A percentile compares a stretch with the other conserved stretches of the same genome.
Conservation (phyloP, 2,888 invertebrate species). For the Rhingia campestris region DNA sequence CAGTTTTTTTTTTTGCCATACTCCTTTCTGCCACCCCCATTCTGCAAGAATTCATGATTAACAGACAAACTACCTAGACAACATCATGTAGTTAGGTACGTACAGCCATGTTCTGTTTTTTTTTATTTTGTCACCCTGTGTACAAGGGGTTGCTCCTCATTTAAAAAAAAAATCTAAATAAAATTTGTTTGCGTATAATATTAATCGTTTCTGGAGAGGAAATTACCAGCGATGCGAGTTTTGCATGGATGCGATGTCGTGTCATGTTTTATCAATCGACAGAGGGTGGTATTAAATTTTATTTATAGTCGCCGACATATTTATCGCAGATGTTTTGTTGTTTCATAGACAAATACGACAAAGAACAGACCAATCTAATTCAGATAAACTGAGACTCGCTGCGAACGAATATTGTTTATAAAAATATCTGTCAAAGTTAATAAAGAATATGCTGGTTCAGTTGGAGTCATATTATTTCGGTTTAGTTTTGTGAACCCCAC, state of each 20-base stretch:
- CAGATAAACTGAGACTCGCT: constrained; percentile 52
- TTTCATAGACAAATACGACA: constrained; percentile 21
- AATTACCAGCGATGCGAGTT: neutral
- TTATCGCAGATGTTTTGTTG: constrained; percentile 69
- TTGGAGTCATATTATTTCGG: neutral
- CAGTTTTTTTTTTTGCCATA: neutral
- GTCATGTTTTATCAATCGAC: constrained; percentile 50
- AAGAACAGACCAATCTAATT: constrained; percentile 4
- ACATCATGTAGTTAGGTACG: neutral
- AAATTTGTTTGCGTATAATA: constrained; percentile 57
- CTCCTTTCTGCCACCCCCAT: neutral
- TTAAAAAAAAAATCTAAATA: neutral
- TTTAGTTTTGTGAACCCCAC: neutral
- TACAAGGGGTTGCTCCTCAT: constrained; percentile 48
- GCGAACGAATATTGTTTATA: constrained; percentile 49
- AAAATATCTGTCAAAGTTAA: constrained; percentile 48
- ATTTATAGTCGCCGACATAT: constrained; percentile 71
- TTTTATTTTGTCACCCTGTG: constrained; percentile 17
- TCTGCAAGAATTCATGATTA: constrained; percentile 4
- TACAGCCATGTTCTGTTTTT: constrained; percentile 3
- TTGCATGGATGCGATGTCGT: too few species aligned
- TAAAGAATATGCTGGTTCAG: constrained; percentile 57
- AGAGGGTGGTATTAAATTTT: constrained; percentile 60
- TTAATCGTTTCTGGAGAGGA: constrained; percentile 47
- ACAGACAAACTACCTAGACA: neutral